Conservation (phyloP, 2,888 invertebrate species). For the Tupiocoris notatus region DNA sequence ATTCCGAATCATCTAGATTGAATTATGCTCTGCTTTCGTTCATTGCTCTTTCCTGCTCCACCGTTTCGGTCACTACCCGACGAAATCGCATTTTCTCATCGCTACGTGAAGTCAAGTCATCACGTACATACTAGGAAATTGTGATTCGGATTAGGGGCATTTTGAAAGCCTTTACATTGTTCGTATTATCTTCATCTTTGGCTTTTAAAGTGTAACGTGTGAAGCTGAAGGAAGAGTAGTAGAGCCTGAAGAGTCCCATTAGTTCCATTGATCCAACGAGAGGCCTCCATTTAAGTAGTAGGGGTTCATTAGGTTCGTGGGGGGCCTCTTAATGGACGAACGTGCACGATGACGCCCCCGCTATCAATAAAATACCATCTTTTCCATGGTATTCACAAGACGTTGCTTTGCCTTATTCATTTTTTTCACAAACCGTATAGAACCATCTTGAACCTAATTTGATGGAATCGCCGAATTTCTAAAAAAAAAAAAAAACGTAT, state of each 20-base stretch:
- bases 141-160: no score
- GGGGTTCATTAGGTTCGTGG: slow-evolving; percentile 30
- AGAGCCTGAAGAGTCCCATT: not conserved
- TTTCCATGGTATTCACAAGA: slow-evolving; percentile 5
- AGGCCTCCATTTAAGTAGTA: not conserved
- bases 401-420: not conserved
- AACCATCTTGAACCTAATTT: slow-evolving; percentile 20
- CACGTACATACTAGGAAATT: no score
- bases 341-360: slow-evolving; percentile 37
- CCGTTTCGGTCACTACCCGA: no score
- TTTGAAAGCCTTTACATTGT: no score
- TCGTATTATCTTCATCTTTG: no score
- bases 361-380: slow-evolving; percentile 29
- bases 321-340: slow-evolving; percentile 30
- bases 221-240: no score
- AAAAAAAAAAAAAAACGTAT: not conserved
- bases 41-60: no score
- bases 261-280: not conserved
- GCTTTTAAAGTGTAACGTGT: no score
- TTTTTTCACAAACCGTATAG: slow-evolving; percentile 1
- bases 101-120: no score
- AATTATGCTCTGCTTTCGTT: no score
- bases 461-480: slow-evolving; percentile 27
- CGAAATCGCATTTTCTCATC: no score
- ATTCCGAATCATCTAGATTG: no score